Evolutionary conservation across 2,888 invertebrate species (phyloP).

Genomic region (Scaptomyza parva): DNA sequence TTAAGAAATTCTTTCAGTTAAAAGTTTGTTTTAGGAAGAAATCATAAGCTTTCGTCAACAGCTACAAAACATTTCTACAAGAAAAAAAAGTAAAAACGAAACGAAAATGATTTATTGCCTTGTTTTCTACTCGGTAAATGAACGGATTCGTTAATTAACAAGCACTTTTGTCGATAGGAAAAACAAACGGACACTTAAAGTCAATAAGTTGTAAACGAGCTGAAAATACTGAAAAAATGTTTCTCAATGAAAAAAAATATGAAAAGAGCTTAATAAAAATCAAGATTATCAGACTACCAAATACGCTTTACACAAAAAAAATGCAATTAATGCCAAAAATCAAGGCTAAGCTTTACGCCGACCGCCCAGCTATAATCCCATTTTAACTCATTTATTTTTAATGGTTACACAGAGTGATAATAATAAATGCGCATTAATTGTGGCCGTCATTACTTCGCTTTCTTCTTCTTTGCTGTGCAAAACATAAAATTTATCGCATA

Average conservation of each 20-base stretch:
- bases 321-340: not conserved
- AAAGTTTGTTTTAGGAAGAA: no score
- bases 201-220: no score
- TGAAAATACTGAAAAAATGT: not conserved
- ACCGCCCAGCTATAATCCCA: conserved; percentile 8
- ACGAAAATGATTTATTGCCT: no score
- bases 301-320: not conserved
- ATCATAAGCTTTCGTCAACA: no score
- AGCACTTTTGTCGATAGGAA: no score
- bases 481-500: conserved; percentile 66
- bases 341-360: not conserved
- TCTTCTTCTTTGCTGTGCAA: conserved; percentile 49
- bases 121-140: no score
- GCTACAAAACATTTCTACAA: no score
- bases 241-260: not conserved
- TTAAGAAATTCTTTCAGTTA: no score
- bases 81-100: no score
- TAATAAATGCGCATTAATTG: conserved; percentile 65
- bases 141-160: no score
- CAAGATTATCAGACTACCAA: not conserved
- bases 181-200: no score
- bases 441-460: conserved; percentile 29
- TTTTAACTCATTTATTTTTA: conserved; percentile 28
- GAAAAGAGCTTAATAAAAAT: not conserved
- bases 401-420: conserved; percentile 4